phyloP scores from a whole-genome alignment of 2,113 vertebrate species.

The Danionella cerebrum region DNA sequence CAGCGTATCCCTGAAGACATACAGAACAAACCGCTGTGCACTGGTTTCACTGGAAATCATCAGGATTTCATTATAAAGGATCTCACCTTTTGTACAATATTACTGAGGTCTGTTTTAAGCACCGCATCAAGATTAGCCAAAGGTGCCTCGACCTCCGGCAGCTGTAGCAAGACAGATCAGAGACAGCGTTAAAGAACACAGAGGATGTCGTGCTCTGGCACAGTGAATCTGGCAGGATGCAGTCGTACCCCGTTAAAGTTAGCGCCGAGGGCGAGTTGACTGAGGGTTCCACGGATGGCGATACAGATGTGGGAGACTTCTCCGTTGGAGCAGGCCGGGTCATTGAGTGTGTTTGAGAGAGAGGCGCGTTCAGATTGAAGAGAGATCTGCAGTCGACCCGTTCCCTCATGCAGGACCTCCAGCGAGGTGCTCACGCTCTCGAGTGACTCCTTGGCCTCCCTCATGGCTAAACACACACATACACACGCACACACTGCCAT shows the following conservation, averaged over 20 bases:
- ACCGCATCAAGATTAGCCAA: slow-evolving; percentile 69
- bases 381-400: slow-evolving; percentile 59
- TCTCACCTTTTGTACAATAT: slow-evolving; percentile 76
- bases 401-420: slow-evolving; percentile 70
- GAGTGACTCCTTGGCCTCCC: slow-evolving; percentile 75
- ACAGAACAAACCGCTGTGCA: neutral
- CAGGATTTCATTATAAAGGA: neutral
- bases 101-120: slow-evolving; percentile 76
- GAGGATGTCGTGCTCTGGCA: no score
- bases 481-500: neutral
- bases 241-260: slow-evolving; percentile 66
- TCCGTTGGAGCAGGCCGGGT: slow-evolving; percentile 62
- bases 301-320: slow-evolving; percentile 66
- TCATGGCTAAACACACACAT: slow-evolving; percentile 70
- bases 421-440: slow-evolving; percentile 69
- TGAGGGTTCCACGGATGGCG: slow-evolving; percentile 63
- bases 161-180: slow-evolving; percentile 53
- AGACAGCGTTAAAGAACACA: neutral
- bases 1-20: slow-evolving; percentile 73
- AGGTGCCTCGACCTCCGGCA: slow-evolving; percentile 65
- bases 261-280: slow-evolving; percentile 64
- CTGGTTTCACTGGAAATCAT: neutral
- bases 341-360: slow-evolving; percentile 71
- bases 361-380: slow-evolving; percentile 61
- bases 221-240: neutral